Evolutionary conservation across 2,797 vertebrate genomes (phyloP).

Genomic region (Leucoraja ocellata): DNA sequence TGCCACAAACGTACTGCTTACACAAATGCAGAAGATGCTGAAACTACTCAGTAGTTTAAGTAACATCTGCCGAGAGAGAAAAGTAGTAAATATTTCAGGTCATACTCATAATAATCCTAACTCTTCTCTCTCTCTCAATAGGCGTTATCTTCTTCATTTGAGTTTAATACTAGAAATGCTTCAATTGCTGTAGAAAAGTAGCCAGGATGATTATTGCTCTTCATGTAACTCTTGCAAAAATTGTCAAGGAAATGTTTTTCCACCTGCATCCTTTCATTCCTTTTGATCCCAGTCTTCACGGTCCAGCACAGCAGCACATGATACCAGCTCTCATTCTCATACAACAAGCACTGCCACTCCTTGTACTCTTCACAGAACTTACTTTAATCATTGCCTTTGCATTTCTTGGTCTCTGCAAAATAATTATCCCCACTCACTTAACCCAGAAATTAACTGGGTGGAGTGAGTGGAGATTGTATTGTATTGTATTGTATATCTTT

Average conservation of each 20-base stretch:
- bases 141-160: background rate
- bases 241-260: background rate
- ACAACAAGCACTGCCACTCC: background rate
- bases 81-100: too few species aligned
- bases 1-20: background rate
- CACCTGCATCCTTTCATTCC: background rate
- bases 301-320: background rate
- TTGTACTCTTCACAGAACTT: background rate
- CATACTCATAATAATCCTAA: too few species aligned
- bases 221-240: background rate
- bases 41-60: too few species aligned
- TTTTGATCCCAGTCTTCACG: background rate
- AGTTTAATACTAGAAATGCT: background rate
- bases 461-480: background rate
- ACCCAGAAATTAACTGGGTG: background rate
- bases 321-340: background rate
- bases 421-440: background rate
- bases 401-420: background rate
- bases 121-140: background rate
- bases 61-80: too few species aligned
- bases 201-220: background rate
- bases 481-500: too few species aligned
- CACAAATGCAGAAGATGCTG: background rate
- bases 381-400: background rate
- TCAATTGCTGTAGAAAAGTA: background rate